Conservation (phyloP, 2,888 invertebrate genomes). For the Diarsia dahlii region DNA sequence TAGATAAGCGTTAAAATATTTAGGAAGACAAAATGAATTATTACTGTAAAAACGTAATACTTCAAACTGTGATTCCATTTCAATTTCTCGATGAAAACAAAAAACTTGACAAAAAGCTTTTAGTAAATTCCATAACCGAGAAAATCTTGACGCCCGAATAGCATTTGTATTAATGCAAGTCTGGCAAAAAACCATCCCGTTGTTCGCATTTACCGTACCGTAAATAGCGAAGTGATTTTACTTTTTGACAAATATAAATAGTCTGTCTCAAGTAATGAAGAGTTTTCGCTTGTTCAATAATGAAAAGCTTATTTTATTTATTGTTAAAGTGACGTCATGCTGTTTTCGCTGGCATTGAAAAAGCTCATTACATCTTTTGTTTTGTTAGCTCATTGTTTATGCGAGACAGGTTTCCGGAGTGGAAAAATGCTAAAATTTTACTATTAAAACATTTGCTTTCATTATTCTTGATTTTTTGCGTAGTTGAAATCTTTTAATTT, state of each 20-base stretch:
- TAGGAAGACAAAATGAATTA: background rate
- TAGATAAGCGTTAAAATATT: background rate
- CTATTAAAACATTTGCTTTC: constrained; percentile 33
- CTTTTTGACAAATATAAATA: constrained; percentile 56
- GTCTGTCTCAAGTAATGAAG: constrained; percentile 70
- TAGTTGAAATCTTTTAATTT: constrained; percentile 21
- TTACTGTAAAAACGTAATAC: background rate
- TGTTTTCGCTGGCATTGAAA: constrained; percentile 52
- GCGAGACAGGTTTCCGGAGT: constrained; percentile 29
- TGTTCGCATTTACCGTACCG: constrained; percentile 37
- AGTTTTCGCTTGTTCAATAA: constrained; percentile 65
- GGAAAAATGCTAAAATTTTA: constrained; percentile 30
- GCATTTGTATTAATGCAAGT: constrained; percentile 68
- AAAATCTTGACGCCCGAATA: constrained; percentile 54
- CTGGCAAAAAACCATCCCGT: constrained; percentile 59
- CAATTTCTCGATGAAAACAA: background rate
- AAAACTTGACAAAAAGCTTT: constrained; percentile 23
- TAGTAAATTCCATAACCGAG: constrained; percentile 40
- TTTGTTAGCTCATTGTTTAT: constrained; percentile 51
- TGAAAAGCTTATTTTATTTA: constrained; percentile 46
- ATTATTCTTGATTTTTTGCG: constrained; percentile 20
- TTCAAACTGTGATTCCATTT: background rate
- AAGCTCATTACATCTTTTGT: constrained; percentile 47
- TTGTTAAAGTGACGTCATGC: constrained; percentile 54
- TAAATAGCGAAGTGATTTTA: constrained; percentile 43